Base-by-base conservation (phyloP, 2,888 invertebrate genomes). In the Halictus ligatus region DNA sequence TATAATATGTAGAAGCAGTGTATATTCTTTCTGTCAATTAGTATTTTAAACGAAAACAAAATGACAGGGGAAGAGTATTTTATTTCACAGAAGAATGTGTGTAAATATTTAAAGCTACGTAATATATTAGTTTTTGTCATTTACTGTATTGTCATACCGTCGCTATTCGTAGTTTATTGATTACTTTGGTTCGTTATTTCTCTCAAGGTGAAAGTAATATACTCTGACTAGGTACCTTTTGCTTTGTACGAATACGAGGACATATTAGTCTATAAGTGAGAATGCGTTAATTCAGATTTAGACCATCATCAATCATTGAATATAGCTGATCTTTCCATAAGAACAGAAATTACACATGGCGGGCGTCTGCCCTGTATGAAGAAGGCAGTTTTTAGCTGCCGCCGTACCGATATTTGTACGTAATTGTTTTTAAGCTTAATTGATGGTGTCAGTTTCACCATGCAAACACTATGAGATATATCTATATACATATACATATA, bases 21-120 rank as follows among this genome's bases (percentile, higher is more conserved):
- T 71, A 83, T 71, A 86, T 83, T 80, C 54, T 77, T 81, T 73
- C 77, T 83, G 83, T 87, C 87, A 87, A 87, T 87, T 83, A 83
- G 77, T 48, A 81, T 43, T 81, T 81, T 76, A 75, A 72, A 69
- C 35, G 40, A 79, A 54, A 40, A 71, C 35, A 58, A 54, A 67
- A 77, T 73, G 58, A 64, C 15, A 29, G 48, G 69, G 46, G 58
- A 77, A 50, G 71, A 43, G 43, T 43, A 71, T 81, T 75, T 87
- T 50, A 73, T 71, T 88, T 73, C 25, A 64, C 40, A 50, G 48
- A 71, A 72, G 67, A 73, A 48, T 48, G 35, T 60, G 48, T 88
- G 84, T 88, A 81, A 77, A 87, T 87, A 88, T 78, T 80, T n/a
- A 54, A 67, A 75, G 46, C 60, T 50, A 86, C 48, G 67, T 81